phyloP scores from a whole-genome alignment of 2,888 invertebrate species.

The Sesia apiformis region DNA sequence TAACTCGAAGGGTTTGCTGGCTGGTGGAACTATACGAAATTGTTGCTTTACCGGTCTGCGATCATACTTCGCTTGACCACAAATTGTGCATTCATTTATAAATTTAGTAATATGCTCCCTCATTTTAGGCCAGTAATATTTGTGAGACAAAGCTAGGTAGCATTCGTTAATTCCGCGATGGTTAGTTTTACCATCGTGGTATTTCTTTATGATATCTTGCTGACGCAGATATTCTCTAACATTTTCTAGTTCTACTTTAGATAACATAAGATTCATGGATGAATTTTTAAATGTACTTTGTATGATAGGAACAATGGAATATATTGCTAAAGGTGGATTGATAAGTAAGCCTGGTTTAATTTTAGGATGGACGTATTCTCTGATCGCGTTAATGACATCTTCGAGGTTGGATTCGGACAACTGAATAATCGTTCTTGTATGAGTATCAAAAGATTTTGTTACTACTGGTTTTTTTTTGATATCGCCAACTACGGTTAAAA shows the following conservation, averaged over 20 bases:
- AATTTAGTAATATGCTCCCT: conserved; percentile 12
- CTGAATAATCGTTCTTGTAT: conserved; percentile 11
- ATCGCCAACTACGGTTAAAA: conserved; percentile 11
- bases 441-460: conserved; percentile 15
- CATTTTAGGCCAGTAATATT: conserved; percentile 20
- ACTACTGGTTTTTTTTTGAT: conserved; percentile 10
- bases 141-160: conserved; percentile 10
- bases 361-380: conserved; percentile 8
- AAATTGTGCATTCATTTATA: conserved; percentile 10
- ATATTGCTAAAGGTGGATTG: no score
- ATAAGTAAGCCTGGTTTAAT: no score
- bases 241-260: no score
- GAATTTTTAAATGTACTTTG: no score
- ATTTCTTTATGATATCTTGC: no score
- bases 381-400: no score
- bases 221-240: no score
- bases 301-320: no score
- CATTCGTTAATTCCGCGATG: conserved; percentile 9
- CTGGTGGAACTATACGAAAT: conserved; percentile 3
- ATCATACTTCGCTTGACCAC: conserved; percentile 12
- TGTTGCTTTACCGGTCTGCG: conserved; percentile 11
- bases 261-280: no score
- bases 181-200: conserved; percentile 8
- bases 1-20: conserved; percentile 2
- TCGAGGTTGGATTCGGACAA: conserved; percentile 2